A percentile compares a stretch with the other conserved stretches of the same genome.
Conservation (phyloP, 1,140 invertebrate genomes). For the Sitodiplosis mosellana region DNA sequence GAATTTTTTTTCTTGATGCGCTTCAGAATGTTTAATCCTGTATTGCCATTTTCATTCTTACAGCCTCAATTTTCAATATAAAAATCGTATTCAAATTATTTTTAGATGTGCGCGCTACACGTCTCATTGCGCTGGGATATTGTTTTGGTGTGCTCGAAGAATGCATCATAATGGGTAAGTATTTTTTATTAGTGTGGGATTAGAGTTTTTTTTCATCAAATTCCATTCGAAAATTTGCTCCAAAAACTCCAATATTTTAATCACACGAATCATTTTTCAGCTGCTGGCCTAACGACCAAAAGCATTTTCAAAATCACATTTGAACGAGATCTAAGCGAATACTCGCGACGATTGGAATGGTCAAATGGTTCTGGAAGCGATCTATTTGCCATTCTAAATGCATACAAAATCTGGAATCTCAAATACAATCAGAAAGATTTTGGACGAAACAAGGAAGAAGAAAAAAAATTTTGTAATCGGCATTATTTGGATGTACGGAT, state of each 20-base stretch:
- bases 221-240: neutral
- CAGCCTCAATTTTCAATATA: no score
- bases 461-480: no score
- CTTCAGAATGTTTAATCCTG: no score
- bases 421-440: no score
- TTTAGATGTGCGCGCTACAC: slow-evolving; percentile 60
- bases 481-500: no score
- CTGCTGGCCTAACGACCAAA: slow-evolving; percentile 60
- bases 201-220: slow-evolving; percentile 1
- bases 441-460: no score
- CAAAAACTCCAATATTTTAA: neutral
- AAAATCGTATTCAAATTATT: slow-evolving; percentile 71
- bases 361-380: slow-evolving; percentile 68
- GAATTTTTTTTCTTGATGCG: no score
- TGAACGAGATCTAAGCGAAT: slow-evolving; percentile 49
- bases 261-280: slow-evolving; percentile 22
- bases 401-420: slow-evolving; percentile 41
- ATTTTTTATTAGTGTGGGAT: no score
- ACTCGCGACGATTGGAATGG: slow-evolving; percentile 62
- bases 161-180: slow-evolving; percentile 66
- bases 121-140: slow-evolving; percentile 75
- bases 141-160: slow-evolving; percentile 73
- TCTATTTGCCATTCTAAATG: slow-evolving; percentile 60
- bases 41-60: no score
- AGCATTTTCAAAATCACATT: slow-evolving; percentile 40